A percentile compares a stretch with the other conserved stretches of the same genome.
These are phyloP conservation scores for Pocillopora verrucosa DNA, from an alignment of 64 coral and sea anemone genomes.

Conservation along the genomic window DNA sequence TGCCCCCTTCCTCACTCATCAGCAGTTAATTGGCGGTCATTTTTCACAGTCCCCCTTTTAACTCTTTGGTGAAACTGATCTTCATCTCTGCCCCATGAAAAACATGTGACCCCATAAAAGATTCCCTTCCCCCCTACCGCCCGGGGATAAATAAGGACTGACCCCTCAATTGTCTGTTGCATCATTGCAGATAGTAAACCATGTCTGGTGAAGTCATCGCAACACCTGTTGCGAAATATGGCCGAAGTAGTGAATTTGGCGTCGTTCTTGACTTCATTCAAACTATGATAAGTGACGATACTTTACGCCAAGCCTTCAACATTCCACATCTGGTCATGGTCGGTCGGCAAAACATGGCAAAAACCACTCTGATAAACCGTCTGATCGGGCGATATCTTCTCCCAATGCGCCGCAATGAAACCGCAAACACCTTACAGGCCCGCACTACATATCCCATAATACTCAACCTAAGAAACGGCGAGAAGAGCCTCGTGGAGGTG, in stretches of 20 bases:
- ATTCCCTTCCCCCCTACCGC: no score
- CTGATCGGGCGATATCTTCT: slow-evolving; percentile 74
- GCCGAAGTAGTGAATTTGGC: slow-evolving; percentile 40
- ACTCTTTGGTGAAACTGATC: no score
- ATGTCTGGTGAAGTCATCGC: neutral
- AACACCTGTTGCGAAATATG: slow-evolving; percentile 43
- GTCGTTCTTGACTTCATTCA: slow-evolving; percentile 59
- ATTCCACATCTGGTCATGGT: slow-evolving; percentile 60
- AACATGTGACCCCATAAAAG: no score
- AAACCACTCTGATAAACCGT: slow-evolving; percentile 59
- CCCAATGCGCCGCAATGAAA: slow-evolving; percentile 74
- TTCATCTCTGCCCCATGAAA: no score
- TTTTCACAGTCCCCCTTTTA: no score
- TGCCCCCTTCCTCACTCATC: no score
- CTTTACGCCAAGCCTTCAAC: slow-evolving; percentile 40
- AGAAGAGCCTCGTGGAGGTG: slow-evolving; percentile 20
- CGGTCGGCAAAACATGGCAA: slow-evolving; percentile 65
- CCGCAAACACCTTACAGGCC: slow-evolving; percentile 70
- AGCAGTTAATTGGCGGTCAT: no score
- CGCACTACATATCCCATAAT: slow-evolving; percentile 82
- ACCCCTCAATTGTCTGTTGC: neutral
- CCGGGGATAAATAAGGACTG: no score
- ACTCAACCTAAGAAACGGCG: slow-evolving; percentile 65
- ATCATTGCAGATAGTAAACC: neutral
- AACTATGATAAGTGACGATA: slow-evolving; percentile 32